These are phyloP conservation scores for Clarias platycephalus DNA, from an alignment of 2,797 vertebrate species.

Conservation along the genomic window DNA sequence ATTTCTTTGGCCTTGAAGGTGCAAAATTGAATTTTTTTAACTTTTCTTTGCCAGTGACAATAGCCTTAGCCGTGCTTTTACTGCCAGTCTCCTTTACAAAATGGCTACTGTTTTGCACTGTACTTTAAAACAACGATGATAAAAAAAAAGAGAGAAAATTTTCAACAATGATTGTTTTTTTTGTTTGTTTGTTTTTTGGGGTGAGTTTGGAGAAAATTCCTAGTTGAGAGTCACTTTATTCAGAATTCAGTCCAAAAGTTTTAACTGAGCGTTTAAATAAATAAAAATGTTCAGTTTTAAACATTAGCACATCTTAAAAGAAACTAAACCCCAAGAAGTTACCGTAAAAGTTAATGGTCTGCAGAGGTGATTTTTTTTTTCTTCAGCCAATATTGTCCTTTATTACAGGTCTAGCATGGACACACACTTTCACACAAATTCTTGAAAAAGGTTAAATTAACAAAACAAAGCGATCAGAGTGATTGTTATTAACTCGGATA, in stretches of 20 bases:
- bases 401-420: slow-evolving; percentile 57
- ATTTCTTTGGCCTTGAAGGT: slow-evolving; percentile 66
- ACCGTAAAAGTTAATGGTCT: slow-evolving; percentile 71
- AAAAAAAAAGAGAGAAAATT: too few relatives aligned
- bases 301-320: background rate
- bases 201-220: background rate
- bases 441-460: background rate
- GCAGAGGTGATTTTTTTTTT: slow-evolving; percentile 22
- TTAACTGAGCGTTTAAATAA: background rate
- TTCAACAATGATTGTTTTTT: background rate
- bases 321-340: background rate
- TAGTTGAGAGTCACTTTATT: background rate
- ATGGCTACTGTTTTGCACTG: slow-evolving; percentile 81
- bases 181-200: background rate
- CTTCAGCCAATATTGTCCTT: slow-evolving; percentile 32
- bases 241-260: background rate
- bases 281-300: background rate
- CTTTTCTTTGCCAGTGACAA: slow-evolving; percentile 81
- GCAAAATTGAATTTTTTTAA: slow-evolving; percentile 71
- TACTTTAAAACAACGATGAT: slow-evolving; percentile 60
- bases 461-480: background rate
- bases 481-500: background rate
- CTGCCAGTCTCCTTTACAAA: slow-evolving; percentile 76
- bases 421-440: background rate
- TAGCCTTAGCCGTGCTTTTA: slow-evolving; percentile 80